Evolutionary conservation across 2,888 invertebrate species (phyloP).

Genomic region (Drosophila mimica): DNA sequence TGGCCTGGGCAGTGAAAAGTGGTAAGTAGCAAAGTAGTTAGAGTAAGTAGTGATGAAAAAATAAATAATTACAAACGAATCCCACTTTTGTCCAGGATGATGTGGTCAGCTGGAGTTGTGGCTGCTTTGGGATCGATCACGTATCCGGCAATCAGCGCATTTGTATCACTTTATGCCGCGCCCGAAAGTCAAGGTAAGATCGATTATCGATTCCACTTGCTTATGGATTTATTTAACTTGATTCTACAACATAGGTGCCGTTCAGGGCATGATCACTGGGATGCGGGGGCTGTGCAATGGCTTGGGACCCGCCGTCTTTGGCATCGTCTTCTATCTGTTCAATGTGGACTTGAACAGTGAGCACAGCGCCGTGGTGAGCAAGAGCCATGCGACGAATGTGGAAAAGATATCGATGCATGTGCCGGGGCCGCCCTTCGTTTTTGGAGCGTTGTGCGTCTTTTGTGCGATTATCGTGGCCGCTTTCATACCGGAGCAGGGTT

Average conservation of each 20-base stretch:
- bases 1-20: slow-evolving; percentile 97
- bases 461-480: slow-evolving; percentile 96
- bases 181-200: slow-evolving; percentile 96
- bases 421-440: slow-evolving; percentile 99
- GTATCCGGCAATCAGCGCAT: slow-evolving; percentile 99
- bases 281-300: slow-evolving; percentile 99
- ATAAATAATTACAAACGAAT: not conserved
- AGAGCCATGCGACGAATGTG: slow-evolving; percentile 49
- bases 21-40: slow-evolving; percentile 86
- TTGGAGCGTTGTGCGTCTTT: slow-evolving; percentile 98
- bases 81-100: slow-evolving; percentile 89
- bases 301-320: slow-evolving; percentile 99
- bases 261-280: slow-evolving; percentile 99
- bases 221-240: not conserved
- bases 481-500: slow-evolving; percentile 91
- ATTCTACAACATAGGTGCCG: slow-evolving; percentile 87
- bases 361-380: slow-evolving; percentile 76
- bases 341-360: slow-evolving; percentile 98
- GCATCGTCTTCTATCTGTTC: slow-evolving; percentile 98
- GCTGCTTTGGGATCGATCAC: slow-evolving; percentile 98
- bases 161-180: slow-evolving; percentile 98
- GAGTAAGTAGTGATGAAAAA: not conserved
- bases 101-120: slow-evolving; percentile 99
- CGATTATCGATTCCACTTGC: not conserved
- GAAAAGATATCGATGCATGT: slow-evolving; percentile 89